These are phyloP conservation scores for Casuarius casuarius DNA, from an alignment of 2,113 vertebrate genomes.

Conservation along the genomic window DNA sequence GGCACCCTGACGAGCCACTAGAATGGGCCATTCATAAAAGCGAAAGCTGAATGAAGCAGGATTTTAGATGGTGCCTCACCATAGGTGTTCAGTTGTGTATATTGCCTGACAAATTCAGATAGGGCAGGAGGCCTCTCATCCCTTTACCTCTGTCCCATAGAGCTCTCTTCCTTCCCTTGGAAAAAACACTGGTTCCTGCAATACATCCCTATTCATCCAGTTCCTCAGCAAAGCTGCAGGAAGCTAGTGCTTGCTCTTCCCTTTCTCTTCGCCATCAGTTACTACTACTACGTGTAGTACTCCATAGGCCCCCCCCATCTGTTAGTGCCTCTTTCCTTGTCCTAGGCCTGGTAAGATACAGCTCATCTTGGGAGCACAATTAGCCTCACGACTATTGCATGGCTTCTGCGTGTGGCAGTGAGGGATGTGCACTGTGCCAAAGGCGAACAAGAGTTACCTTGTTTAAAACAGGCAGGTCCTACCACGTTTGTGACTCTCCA, in stretches of 20 bases:
- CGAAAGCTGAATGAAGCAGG: background rate
- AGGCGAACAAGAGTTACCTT: background rate
- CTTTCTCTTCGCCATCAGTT: background rate
- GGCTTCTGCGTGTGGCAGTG: background rate
- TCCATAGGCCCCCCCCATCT: background rate
- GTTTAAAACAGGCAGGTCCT: background rate
- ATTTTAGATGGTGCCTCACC: background rate
- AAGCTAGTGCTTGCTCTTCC: background rate
- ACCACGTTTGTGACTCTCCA: background rate
- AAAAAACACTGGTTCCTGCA: background rate
- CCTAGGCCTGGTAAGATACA: background rate
- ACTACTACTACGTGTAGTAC: background rate
- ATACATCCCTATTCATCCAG: background rate
- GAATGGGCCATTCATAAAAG: background rate
- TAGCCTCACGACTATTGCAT: background rate
- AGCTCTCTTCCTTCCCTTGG: background rate
- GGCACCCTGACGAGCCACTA: background rate
- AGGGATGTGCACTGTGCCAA: accelerated
- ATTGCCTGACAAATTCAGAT: background rate
- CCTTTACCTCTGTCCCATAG: background rate
- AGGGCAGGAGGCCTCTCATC: background rate
- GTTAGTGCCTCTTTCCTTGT: background rate
- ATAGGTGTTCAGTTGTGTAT: background rate
- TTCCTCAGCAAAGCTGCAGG: background rate
- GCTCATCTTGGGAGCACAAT: background rate